Conservation (phyloP, 2,888 invertebrate species). For the Junonia oenone region DNA sequence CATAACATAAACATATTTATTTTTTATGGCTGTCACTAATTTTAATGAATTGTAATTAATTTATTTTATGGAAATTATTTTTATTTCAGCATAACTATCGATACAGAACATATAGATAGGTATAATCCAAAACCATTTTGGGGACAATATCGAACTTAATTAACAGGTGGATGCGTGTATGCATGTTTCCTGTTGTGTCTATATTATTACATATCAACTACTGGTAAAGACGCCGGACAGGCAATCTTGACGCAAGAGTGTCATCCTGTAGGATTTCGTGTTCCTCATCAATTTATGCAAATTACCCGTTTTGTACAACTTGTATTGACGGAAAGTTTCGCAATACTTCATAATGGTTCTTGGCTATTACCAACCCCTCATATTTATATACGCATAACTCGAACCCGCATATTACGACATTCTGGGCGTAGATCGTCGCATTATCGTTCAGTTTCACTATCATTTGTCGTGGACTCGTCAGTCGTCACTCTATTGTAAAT, state of each 20-base stretch:
- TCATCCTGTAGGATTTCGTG: slow-evolving; percentile 30
- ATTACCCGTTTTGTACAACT: slow-evolving; percentile 37
- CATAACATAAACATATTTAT: background rate
- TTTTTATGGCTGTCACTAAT: background rate
- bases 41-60: no score
- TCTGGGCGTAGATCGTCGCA: slow-evolving; percentile 49
- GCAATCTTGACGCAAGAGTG: background rate
- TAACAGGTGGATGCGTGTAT: background rate
- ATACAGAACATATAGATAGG: no score
- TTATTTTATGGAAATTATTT: no score
- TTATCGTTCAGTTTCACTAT: slow-evolving; percentile 66
- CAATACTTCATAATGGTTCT: slow-evolving; percentile 40
- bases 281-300: slow-evolving; percentile 43
- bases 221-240: background rate
- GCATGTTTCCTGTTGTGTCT: background rate
- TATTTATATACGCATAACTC: slow-evolving; percentile 35
- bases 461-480: slow-evolving; percentile 66
- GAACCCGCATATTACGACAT: slow-evolving; percentile 59
- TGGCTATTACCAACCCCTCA: slow-evolving; percentile 36
- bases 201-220: background rate
- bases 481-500: slow-evolving; percentile 74
- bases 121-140: no score
- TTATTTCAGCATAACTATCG: no score
- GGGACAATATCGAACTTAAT: background rate
- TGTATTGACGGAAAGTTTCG: slow-evolving; percentile 36